Percentiles rank a stretch among this genome's conserved stretches.
Evolutionary conservation across 2,797 vertebrate species (phyloP).

Genomic region (Rhodeus uyekii): DNA sequence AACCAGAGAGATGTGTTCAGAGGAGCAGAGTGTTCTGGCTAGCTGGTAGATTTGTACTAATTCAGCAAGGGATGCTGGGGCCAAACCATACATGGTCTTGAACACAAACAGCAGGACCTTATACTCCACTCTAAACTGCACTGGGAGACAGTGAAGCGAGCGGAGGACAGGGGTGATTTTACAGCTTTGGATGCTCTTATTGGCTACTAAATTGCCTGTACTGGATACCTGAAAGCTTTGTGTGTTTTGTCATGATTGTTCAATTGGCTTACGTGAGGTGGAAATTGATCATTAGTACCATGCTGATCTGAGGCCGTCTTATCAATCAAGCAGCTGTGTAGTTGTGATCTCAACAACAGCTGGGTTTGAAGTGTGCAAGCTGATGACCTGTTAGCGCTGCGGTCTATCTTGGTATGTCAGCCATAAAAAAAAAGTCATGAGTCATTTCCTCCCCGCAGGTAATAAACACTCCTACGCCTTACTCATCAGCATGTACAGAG

Average conservation of each 20-base stretch:
- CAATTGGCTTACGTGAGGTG: conserved; percentile 19
- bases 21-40: too few relatives aligned
- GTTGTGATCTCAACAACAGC: conserved; percentile 16
- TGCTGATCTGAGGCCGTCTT: conserved; percentile 26
- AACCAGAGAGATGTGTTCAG: too few relatives aligned
- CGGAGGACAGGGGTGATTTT: too few relatives aligned
- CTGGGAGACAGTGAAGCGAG: too few relatives aligned
- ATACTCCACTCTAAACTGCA: too few relatives aligned
- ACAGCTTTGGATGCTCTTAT: too few relatives aligned
- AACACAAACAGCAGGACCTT: too few relatives aligned
- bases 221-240: conserved; percentile 3
- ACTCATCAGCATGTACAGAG: conserved; percentile 46
- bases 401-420: conserved; percentile 50
- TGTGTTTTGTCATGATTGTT: conserved; percentile 31
- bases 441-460: conserved; percentile 50
- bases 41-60: too few relatives aligned
- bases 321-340: conserved; percentile 6
- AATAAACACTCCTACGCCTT: conserved; percentile 55
- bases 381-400: conserved; percentile 38
- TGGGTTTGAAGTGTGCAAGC: conserved; percentile 9
- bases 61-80: too few relatives aligned
- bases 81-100: too few relatives aligned
- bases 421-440: conserved; percentile 49
- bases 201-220: not conserved
- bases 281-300: conserved; percentile 39